Evolutionary conservation across 2,797 vertebrate genomes (phyloP).

Genomic region (Florisuga fusca): DNA sequence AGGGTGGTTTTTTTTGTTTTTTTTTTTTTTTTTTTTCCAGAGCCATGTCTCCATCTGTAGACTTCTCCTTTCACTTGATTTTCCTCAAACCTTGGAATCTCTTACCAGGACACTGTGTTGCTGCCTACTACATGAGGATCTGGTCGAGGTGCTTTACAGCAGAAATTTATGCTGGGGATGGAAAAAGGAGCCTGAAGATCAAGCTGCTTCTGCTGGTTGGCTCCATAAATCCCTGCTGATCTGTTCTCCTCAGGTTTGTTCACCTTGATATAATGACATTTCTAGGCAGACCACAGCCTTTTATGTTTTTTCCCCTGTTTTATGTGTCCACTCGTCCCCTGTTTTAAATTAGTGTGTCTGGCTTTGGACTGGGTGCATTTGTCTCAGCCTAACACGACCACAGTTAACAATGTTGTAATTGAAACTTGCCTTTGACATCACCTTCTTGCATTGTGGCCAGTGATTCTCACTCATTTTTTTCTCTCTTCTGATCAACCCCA

Average conservation of each 20-base stretch:
- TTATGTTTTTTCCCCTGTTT: background rate
- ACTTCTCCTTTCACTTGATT: background rate
- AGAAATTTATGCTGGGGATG: background rate
- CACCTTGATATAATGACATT: background rate
- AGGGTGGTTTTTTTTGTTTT: no score
- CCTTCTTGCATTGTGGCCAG: background rate
- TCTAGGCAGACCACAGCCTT: background rate
- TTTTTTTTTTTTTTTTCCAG: background rate
- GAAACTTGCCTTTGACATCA: constrained; percentile 15
- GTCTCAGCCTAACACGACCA: background rate
- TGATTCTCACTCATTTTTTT: background rate
- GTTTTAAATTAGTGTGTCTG: background rate
- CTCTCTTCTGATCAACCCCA: background rate
- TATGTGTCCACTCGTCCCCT: background rate
- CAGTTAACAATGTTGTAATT: background rate
- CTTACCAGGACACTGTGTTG: background rate
- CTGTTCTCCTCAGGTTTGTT: background rate
- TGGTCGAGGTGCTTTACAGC: background rate
- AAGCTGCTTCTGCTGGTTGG: background rate
- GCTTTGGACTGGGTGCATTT: background rate
- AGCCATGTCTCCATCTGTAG: background rate
- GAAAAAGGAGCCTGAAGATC: background rate
- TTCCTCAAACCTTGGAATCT: background rate
- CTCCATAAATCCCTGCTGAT: background rate
- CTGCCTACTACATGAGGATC: background rate